A percentile compares a stretch with the other conserved stretches of the same genome.
These are phyloP conservation scores for Scomberomorus guttatus DNA, from an alignment of 2,797 vertebrate genomes.

Conservation along the genomic window DNA sequence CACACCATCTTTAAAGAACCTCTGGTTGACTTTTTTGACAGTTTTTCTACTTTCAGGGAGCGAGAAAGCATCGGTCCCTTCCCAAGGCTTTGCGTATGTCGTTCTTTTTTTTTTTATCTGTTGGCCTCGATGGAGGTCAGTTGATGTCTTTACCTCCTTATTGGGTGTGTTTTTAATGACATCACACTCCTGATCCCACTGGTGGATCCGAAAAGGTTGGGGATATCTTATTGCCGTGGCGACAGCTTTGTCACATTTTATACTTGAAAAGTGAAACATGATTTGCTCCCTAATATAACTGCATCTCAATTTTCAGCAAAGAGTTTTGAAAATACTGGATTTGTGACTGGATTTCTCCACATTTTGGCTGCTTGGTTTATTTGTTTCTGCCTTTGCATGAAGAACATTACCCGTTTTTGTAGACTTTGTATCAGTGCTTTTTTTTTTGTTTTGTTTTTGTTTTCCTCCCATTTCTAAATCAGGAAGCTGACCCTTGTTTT, in stretches of 20 bases:
- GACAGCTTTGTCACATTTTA: constrained; percentile 61
- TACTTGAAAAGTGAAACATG: constrained; percentile 63
- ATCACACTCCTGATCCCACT: constrained; percentile 97
- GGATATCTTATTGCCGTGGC: constrained; percentile 68
- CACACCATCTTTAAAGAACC: constrained; percentile 78
- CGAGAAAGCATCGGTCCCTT: constrained; percentile 80
- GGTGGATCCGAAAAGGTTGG: constrained; percentile 90
- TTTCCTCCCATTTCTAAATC: constrained; percentile 86
- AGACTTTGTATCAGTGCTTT: constrained; percentile 85
- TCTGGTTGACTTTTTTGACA: constrained; percentile 89
- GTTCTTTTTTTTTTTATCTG: constrained; percentile 84
- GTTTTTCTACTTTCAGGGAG: constrained; percentile 91
- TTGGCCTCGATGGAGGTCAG: constrained; percentile 85
- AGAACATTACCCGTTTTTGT: constrained; percentile 87
- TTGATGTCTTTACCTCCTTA: constrained; percentile 93
- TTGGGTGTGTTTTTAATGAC: constrained; percentile 89
- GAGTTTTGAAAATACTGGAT: constrained; percentile 86
- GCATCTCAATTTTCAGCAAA: constrained; percentile 95
- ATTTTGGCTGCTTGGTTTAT: constrained; percentile 72
- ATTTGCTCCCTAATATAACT: constrained; percentile 90
- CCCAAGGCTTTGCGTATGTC: constrained; percentile 85
- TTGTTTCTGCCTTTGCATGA: constrained; percentile 89
- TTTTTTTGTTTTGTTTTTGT: constrained; percentile 84
- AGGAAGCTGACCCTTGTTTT: constrained; percentile 74
- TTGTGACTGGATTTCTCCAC: constrained; percentile 89